These are phyloP conservation scores for Linnaemya tessellans DNA, from an alignment of 2,888 invertebrate genomes.

Conservation along the genomic window DNA sequence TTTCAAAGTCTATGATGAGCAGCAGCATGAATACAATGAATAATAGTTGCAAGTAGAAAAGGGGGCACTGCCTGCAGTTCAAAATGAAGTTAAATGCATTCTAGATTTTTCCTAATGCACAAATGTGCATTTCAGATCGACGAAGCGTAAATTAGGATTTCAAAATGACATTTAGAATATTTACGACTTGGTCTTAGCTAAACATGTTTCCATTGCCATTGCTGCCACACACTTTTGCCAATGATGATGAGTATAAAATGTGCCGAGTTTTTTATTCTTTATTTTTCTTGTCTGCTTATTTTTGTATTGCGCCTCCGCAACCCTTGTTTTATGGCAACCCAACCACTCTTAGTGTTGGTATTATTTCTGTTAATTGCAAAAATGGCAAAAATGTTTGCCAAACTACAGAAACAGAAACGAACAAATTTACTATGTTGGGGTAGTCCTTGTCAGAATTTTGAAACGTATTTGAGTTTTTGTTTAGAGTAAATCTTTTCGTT, in stretches of 20 bases:
- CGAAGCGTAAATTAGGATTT: conserved; percentile 84
- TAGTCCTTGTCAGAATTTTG: conserved; percentile 61
- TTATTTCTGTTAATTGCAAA: conserved; percentile 71
- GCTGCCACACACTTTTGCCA: conserved; percentile 19
- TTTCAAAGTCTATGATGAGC: conserved; percentile 48
- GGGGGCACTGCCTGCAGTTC: conserved; percentile 6
- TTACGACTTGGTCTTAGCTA: conserved; percentile 79
- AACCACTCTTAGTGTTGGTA: conserved; percentile 40
- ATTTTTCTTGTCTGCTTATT: too few species aligned
- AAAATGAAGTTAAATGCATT: conserved; percentile 68
- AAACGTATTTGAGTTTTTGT: conserved; percentile 57
- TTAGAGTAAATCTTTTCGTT: conserved; percentile 61
- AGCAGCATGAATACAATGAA: conserved; percentile 38
- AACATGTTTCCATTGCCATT: conserved; percentile 63
- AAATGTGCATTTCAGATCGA: conserved; percentile 81
- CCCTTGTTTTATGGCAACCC: conserved; percentile 9
- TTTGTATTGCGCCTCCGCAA: conserved; percentile 13
- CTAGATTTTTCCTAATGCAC: conserved; percentile 73
- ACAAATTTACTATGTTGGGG: conserved; percentile 42
- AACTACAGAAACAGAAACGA: conserved; percentile 45
- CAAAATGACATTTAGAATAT: conserved; percentile 83
- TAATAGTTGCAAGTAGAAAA: background rate
- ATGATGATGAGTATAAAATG: conserved; percentile 34
- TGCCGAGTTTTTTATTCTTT: conserved; percentile 20
- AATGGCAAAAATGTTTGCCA: conserved; percentile 70